Evolutionary conservation across 2,888 invertebrate genomes (phyloP).

Genomic region (Drosophila paranaensis): DNA sequence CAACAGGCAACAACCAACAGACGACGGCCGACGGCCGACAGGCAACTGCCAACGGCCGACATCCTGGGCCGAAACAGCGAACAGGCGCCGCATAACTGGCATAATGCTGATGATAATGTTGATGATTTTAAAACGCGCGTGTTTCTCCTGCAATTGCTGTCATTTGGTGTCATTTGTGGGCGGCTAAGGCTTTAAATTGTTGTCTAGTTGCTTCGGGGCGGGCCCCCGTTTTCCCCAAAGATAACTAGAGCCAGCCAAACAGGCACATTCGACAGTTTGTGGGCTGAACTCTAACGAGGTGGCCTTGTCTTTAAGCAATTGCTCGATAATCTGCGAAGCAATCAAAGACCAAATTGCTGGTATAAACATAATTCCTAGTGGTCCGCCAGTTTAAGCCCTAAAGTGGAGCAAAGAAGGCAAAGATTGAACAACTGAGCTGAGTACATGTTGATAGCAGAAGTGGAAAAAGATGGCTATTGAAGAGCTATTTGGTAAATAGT

Average conservation of each 20-base stretch:
- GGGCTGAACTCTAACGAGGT: conserved; percentile 38
- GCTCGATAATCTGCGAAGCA: conserved; percentile 56
- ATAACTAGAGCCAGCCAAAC: conserved; percentile 5
- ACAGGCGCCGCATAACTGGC: conserved; percentile 72
- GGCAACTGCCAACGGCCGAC: conserved; percentile 4
- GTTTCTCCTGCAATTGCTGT: conserved; percentile 76
- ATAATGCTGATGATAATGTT: conserved; percentile 80
- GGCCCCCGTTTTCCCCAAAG: background rate
- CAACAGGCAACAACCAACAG: background rate
- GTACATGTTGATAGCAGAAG: background rate
- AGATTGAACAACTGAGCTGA: conserved; percentile 7
- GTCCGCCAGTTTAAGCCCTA: conserved; percentile 1
- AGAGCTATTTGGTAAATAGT: background rate
- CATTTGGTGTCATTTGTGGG: conserved; percentile 74
- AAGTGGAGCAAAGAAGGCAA: background rate
- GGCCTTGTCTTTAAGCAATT: conserved; percentile 27
- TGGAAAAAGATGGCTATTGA: background rate
- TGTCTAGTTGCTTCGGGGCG: conserved; percentile 25
- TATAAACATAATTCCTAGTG: conserved; percentile 14
- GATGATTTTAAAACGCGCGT: conserved; percentile 80
- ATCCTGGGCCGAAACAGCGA: conserved; percentile 19
- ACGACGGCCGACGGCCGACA: conserved; percentile 18
- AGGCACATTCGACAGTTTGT: conserved; percentile 42
- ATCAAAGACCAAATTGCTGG: conserved; percentile 31
- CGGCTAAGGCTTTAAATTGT: conserved; percentile 60